These are phyloP conservation scores for Lepisosteus oculatus DNA, from an alignment of 2,113 vertebrate genomes.

Conservation along the genomic window DNA sequence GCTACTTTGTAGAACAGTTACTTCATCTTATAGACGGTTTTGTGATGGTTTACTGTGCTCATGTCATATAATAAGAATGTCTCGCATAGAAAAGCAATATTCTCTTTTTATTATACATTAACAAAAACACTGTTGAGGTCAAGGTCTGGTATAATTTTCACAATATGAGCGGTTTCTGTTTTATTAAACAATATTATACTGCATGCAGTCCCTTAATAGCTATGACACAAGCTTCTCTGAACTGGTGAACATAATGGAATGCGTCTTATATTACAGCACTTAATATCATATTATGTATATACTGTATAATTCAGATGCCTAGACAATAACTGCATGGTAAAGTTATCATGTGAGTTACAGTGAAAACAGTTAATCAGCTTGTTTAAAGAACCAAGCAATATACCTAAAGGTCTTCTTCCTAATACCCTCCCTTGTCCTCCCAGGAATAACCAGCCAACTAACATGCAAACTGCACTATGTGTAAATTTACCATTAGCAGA, in stretches of 20 bases:
- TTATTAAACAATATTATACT: neutral
- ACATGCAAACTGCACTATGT: slow-evolving; percentile 7
- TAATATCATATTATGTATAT: neutral
- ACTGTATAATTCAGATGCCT: neutral
- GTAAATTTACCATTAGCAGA: slow-evolving; percentile 5
- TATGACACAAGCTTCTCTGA: neutral
- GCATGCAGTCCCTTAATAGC: neutral
- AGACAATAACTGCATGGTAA: slow-evolving; percentile 1
- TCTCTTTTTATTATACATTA: no score
- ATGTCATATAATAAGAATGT: no score
- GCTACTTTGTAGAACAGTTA: no score
- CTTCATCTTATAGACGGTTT: no score
- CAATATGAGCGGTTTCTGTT: no score
- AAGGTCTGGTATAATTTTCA: no score
- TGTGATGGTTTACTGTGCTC: no score
- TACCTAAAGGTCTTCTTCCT: neutral
- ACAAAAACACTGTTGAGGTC: no score
- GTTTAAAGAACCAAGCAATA: slow-evolving; percentile 4
- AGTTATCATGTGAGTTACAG: neutral
- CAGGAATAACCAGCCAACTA: slow-evolving; percentile 3
- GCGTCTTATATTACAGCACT: neutral
- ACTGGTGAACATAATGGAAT: neutral
- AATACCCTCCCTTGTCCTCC: neutral
- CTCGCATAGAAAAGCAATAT: no score
- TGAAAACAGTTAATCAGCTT: neutral